Base-by-base conservation (phyloP, 2,797 vertebrate genomes). In the Furcifer pardalis region DNA sequence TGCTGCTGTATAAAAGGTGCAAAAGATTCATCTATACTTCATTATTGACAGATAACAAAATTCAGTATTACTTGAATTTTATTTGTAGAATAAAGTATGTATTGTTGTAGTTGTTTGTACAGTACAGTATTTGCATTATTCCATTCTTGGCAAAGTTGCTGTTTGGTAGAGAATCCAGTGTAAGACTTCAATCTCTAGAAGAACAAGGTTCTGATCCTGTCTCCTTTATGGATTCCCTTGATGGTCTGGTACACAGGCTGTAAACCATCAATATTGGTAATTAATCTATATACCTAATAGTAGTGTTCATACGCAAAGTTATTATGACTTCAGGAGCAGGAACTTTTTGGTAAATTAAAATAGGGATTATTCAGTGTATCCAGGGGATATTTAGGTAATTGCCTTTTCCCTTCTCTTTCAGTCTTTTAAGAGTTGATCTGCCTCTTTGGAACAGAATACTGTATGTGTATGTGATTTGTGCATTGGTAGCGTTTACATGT, bases 11-110 rank as follows among this genome's bases (percentile, higher is more conserved):
- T 25, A 37, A 69, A 56, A 21, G 35, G 7, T 49, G 25, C 66
- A 89, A 91, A 91, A 84, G 69, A 89, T 89, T 94, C 90, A 86
- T n/a, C 86, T 91, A 84, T 85, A 35, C 89, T 63, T 89, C 77
- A 82, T 19, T 1, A 32, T 77, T 81, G 86, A 77, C 65, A 81
- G 68, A 68, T 83, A 49, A 12, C 0, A 80, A 76, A 40, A 49
- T 49, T 90, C 19, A 0, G 66, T 49, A 4, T 91, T 78, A 87
- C 1, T 17, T 86, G 91, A 89, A 91, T 83, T 19, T 86, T 77
- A 59, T 65, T 87, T 65, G 81, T 32, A 37, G 80, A 30, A 2
- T 0, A 10, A 46, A 46, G 44, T 46, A 46, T 10, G 10, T 46
- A n/a, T 46, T 46, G 5, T 46, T 46, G 44, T 46, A 46, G 13